phyloP scores from a whole-genome alignment of 2,888 invertebrate genomes.

The Microctonus aethiopoides region DNA sequence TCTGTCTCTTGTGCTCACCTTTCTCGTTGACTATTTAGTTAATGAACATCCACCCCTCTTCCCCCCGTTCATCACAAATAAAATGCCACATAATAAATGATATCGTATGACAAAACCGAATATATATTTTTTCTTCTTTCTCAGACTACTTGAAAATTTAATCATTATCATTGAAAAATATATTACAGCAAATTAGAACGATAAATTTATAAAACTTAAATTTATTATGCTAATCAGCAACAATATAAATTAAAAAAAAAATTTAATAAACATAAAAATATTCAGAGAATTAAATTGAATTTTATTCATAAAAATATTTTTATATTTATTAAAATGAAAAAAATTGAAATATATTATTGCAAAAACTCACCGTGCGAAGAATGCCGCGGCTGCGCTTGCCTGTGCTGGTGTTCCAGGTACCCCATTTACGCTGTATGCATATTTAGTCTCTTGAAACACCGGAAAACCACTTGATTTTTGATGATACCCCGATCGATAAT shows the following conservation, averaged over 20 bases:
- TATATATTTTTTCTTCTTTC: background rate
- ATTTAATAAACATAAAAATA: no score
- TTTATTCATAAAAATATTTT: no score
- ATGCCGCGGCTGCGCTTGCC: conserved; percentile 72
- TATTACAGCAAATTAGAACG: no score
- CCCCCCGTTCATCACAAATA: background rate
- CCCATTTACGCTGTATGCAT: conserved; percentile 70
- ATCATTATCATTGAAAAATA: background rate
- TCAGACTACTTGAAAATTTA: background rate
- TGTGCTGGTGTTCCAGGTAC: conserved; percentile 69
- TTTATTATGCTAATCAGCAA: no score
- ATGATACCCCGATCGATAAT: conserved; percentile 53
- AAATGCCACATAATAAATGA: background rate
- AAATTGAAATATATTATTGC: no score
- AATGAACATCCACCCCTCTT: no score
- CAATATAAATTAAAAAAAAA: no score
- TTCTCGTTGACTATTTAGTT: conserved; percentile 10
- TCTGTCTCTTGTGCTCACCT: conserved; percentile 6
- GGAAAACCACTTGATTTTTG: conserved; percentile 52
- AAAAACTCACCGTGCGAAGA: conserved; percentile 73
- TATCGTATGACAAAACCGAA: background rate
- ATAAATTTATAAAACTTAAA: no score
- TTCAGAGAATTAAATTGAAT: no score
- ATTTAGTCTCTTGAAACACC: conserved; percentile 68
- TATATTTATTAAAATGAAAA: no score